Base-by-base conservation (phyloP, 2,797 vertebrate genomes). In the Crenichthys baileyi region DNA sequence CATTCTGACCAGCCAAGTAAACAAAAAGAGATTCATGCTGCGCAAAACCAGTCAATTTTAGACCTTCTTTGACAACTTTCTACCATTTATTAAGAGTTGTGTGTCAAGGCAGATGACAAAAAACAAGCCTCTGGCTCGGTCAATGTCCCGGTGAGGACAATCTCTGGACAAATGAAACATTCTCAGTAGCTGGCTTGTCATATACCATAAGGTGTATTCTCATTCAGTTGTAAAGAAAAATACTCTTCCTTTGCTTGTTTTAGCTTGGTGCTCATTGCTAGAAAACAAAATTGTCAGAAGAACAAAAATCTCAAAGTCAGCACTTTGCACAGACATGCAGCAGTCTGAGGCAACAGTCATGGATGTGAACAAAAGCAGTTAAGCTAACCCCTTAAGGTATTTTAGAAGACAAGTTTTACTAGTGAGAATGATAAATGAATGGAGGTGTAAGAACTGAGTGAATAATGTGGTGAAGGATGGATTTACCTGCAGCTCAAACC, bases 71-170 rank as follows among this genome's bases (percentile, higher is more conserved):
- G 41, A 70, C 67, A 70, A 70, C 41, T 24, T 70, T 70, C 22
- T 11, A 4, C 41, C 41, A 24, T 15, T 15, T 70, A 46, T 44
- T 70, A 36, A 41, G 24, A 67, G 39, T 41, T 24, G 63, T 41
- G 63, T 12, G 11, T 67, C 63, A 67, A 67, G 36, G 36, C 39
- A 67, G 20, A 41, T 67, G 63, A 67, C 36, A 67, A 67, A 67
- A 67, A 20, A 22, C 63, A 67, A 67, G 63, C 20, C 36, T 5
- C 22, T 2, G 8, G 3, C 36, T 67, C 36, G 36, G 63, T 67
- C 63, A 24, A 41, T 67, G 36, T 67, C 39, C 11, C 12, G 36
- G 9, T 65, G 61, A 67, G 36, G 63, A 67, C 36, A 67, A 67
- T 41, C 20, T 39, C 63, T 18, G 24, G 36, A 67, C 36, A 67